Conservation (phyloP, 2,888 invertebrate genomes). For the Morpho helenor region DNA sequence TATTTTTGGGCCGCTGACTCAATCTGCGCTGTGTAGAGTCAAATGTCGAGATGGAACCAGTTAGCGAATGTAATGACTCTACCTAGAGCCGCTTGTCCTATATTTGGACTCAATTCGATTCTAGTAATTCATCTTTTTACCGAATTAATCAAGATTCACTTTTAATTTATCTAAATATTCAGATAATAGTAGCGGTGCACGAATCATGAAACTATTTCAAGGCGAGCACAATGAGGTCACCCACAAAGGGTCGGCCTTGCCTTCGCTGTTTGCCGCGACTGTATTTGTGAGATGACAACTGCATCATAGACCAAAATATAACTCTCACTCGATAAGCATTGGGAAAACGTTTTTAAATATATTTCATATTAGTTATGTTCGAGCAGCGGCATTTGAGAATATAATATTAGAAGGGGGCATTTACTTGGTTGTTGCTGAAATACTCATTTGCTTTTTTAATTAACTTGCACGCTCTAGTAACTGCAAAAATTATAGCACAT, state of each 20-base stretch:
- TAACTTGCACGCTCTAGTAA: too few species aligned
- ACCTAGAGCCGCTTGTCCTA: neutral
- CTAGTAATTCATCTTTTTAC: too few species aligned
- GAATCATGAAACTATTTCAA: constrained; percentile 75
- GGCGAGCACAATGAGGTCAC: constrained; percentile 71
- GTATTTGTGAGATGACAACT: constrained; percentile 55
- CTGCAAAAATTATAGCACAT: too few species aligned
- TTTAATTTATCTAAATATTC: constrained; percentile 41
- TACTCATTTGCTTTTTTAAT: too few species aligned
- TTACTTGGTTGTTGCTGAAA: too few species aligned
- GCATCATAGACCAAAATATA: constrained; percentile 23
- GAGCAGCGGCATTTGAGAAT: too few species aligned
- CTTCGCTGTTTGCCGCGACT: constrained; percentile 39
- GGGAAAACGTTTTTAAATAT: too few species aligned
- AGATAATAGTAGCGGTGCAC: constrained; percentile 55
- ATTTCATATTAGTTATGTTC: too few species aligned
- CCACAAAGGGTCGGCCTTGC: constrained; percentile 71
- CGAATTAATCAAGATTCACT: constrained; percentile 17
- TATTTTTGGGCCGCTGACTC: constrained; percentile 59
- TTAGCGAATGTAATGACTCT: constrained; percentile 2
- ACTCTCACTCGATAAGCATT: neutral
- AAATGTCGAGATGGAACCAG: constrained; percentile 9
- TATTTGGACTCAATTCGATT: neutral
- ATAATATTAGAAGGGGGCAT: too few species aligned
- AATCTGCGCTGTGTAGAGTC: constrained; percentile 23